A percentile compares a stretch with the other conserved stretches of the same genome.
Conservation (phyloP, 2,113 vertebrate species). For the Corythornis vintsioides region DNA sequence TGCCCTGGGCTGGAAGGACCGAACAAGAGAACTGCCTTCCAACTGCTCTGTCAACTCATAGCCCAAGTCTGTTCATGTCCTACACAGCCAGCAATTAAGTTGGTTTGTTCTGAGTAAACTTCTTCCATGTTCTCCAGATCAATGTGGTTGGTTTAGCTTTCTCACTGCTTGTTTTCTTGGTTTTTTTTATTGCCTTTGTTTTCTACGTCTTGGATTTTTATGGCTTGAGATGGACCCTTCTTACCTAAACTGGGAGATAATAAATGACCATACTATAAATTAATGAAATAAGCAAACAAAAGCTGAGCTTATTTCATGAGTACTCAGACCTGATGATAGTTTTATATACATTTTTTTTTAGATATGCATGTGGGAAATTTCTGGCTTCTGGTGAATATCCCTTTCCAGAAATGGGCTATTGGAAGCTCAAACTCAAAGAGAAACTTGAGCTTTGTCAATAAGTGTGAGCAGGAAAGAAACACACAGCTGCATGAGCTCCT, state of each 20-base stretch:
- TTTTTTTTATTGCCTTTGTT: background rate
- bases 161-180: background rate
- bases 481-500: background rate
- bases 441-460: background rate
- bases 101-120: background rate
- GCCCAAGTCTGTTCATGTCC: background rate
- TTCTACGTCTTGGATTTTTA: background rate
- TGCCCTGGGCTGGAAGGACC: background rate
- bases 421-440: constrained; percentile 38
- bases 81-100: background rate
- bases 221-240: background rate
- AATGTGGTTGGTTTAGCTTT: background rate
- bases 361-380: background rate
- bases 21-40: rapidly evolving
- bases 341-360: background rate
- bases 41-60: background rate
- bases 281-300: background rate
- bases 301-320: background rate
- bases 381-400: background rate
- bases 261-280: background rate
- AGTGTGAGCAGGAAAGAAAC: constrained; percentile 22
- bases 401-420: constrained; percentile 2
- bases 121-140: background rate
- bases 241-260: background rate
- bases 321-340: background rate